These are phyloP conservation scores for Muraenolepis orangiensis DNA, from an alignment of 2,797 vertebrate species.

Conservation along the genomic window DNA sequence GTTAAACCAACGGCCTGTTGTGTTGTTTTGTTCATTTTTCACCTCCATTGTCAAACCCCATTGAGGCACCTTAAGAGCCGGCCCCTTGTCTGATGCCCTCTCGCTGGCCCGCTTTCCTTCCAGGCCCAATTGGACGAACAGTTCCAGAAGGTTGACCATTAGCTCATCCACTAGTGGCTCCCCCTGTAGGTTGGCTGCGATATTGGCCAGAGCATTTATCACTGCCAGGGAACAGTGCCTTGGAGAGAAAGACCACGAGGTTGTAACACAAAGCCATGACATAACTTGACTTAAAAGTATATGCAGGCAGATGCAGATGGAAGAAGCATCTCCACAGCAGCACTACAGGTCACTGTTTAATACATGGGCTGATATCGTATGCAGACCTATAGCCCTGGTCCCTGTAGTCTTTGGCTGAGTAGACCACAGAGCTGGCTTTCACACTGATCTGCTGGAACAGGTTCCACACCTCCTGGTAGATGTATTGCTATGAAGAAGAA, in stretches of 20 bases:
- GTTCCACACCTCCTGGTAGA: slow-evolving; percentile 98
- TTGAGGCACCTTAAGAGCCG: slow-evolving; percentile 83
- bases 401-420: slow-evolving; percentile 92
- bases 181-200: slow-evolving; percentile 93
- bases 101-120: slow-evolving; percentile 96
- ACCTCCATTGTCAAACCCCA: slow-evolving; percentile 5
- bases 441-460: slow-evolving; percentile 99
- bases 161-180: slow-evolving; percentile 93
- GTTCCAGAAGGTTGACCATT: slow-evolving; percentile 91
- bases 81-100: slow-evolving; percentile 93
- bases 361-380: background rate
- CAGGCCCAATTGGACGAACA: slow-evolving; percentile 95
- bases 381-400: slow-evolving; percentile 94
- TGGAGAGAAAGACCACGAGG: background rate
- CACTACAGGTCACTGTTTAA: background rate
- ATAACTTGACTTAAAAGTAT: background rate
- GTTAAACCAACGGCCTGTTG: background rate
- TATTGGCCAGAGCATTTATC: slow-evolving; percentile 96
- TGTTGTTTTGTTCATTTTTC: slow-evolving; percentile 21
- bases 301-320: background rate
- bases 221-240: slow-evolving; percentile 97
- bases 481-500: slow-evolving; percentile 83
- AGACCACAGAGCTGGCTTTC: slow-evolving; percentile 95
- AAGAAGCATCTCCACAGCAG: background rate
- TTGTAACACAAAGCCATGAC: background rate